Base-by-base conservation (phyloP, 2,797 vertebrate genomes). In the Xenopus petersii region DNA sequence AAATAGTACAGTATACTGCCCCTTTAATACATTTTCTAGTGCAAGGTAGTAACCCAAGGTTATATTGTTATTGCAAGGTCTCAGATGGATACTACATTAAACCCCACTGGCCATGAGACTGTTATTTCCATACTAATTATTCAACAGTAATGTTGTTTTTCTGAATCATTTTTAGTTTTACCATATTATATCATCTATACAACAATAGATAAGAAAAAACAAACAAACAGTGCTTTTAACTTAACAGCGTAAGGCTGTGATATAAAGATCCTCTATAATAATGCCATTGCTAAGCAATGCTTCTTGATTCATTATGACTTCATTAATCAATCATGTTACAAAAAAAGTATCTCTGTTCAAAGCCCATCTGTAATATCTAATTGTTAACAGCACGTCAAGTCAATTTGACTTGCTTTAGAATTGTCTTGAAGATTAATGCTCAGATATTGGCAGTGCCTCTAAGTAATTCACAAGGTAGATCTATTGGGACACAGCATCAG, bases 351-450 rank as follows among this genome's bases (percentile, higher is more conserved):
- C 71, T 82, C 70, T 83, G 78, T 70, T 75, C 70, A 72, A 51
- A 79, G 82, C 84, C 85, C 81, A 87, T 81, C 80, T 82, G 75
- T 81, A 84, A 83, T 80, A 86, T 89, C 84, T 86, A 80, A 85
- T 84, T 84, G 79, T 71, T 82, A 75, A 76, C 79, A 83, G 75
- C 76, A 75, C 62, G 79, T 82, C 75, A 77, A 83, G 81, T 84
- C 82, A 84, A 88, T 87, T 87, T 86, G 77, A 80, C 83, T 86
- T 86, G 77, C 72, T 84, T 83, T 82, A 81, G 81, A 84, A 87
- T 81, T 66, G 82, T 85, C 82, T 79, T 74, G 71, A 64, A 74
- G 76, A 71, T 70, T 58, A 74, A 54, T 17, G 61, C 42, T 69
- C 46, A 51, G 61, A 65, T 74, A 79, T 79, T 79, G 76, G 76